Conservation (phyloP, 2,888 invertebrate species). For the Andrena dorsata region DNA sequence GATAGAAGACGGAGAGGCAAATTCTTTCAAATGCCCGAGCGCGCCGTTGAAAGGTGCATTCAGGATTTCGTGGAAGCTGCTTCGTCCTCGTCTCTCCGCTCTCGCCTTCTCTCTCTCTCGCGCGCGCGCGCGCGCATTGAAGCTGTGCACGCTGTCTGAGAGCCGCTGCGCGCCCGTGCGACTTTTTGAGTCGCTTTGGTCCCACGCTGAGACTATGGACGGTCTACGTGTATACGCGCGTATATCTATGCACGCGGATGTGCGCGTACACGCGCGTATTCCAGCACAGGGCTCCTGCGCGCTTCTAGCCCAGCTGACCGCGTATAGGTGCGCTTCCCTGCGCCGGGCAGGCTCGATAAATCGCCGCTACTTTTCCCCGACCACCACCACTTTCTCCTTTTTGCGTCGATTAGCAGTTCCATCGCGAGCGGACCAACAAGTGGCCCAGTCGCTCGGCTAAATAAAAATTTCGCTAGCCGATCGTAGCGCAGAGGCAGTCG, state of each 20-base stretch:
- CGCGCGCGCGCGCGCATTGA: conserved; percentile 15
- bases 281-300: not conserved
- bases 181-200: conserved; percentile 84
- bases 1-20: conserved; percentile 40
- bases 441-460: not conserved
- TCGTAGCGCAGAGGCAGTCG: too few species aligned
- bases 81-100: not conserved
- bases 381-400: conserved; percentile 7
- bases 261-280: conserved; percentile 40
- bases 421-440: not conserved
- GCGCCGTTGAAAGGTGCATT: conserved; percentile 50
- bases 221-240: conserved; percentile 66
- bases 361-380: conserved; percentile 1
- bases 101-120: not conserved
- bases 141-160: conserved; percentile 72
- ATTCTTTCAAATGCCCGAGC: conserved; percentile 52
- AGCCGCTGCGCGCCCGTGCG: conserved; percentile 83
- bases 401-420: not conserved
- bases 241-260: conserved; percentile 46
- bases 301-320: not conserved
- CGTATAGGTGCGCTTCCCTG: conserved; percentile 10
- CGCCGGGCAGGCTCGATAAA: not conserved
- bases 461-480: not conserved
- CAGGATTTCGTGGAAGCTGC: conserved; percentile 53
- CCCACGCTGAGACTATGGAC: conserved; percentile 81